Evolutionary conservation across 2,113 vertebrate species (phyloP), one percentile per base, ranked within the genome.

Genomic region (Syrmaticus mikado): DNA sequence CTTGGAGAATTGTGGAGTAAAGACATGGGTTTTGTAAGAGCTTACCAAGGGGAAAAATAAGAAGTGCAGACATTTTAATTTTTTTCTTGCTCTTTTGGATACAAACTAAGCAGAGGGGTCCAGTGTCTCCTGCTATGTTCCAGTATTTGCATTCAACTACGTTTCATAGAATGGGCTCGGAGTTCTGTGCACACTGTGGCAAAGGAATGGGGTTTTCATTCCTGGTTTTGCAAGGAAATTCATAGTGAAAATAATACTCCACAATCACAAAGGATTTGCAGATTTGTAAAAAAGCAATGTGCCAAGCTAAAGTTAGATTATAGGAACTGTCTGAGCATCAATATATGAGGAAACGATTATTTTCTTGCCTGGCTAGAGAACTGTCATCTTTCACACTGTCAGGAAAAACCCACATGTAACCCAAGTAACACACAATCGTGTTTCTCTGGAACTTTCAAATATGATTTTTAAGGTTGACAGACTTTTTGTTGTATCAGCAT

Each of bases 101-200:
- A 10, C 9, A 46, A 65, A 53, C 22, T 79, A 18, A 68, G 2
- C 10, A 20, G 52, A 41, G 80, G 24, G 3, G 52, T 91, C 55
- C 46, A 46, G 25, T 8, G 13, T 45, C 32, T 78, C 36, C 57
- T 83, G 27, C 85, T 18, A 2, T 25, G 64, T 38, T 73, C 28
- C 34, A 16, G 40, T 50, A 36, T 32, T 72, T 75, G 43, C 0
- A 1, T 36, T 76, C 10, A 58, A 4, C 20, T 71, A 34, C 27
- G 24, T 55, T 53, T 73, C 4, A 1, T 13, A 11, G 20, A 38
- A 67, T 0, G 1, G 15, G 8, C 0, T 62, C 6, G 15, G 10
- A 21, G 8, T 62, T 85, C 55, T 80, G 21, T 30, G 21, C 12
- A 36, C 32, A 4, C 48, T 48, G 25, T 61, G 57, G 21, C 10